These are phyloP conservation scores for Rhyacophila evoluta DNA, from an alignment of 2,888 invertebrate genomes.

Conservation along the genomic window DNA sequence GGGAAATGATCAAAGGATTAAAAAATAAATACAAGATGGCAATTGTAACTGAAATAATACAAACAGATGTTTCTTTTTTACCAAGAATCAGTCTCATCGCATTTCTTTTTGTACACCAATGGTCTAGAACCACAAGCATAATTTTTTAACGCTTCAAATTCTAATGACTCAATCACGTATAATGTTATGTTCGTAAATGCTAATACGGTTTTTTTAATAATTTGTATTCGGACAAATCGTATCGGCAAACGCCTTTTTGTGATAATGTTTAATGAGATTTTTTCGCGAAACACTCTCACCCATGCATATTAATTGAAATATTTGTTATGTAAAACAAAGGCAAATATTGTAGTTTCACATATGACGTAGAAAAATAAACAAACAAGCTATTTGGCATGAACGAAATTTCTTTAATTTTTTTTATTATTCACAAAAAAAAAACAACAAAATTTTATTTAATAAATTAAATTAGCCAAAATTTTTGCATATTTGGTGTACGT, in stretches of 20 bases:
- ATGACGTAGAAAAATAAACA: background rate
- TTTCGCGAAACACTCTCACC: background rate
- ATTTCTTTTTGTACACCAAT: background rate
- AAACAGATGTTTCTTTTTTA: too few relatives aligned
- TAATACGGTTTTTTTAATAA: background rate
- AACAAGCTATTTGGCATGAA: background rate
- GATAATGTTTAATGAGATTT: background rate
- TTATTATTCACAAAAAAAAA: too few relatives aligned
- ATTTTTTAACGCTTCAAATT: background rate
- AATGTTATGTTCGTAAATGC: background rate
- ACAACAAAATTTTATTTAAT: too few relatives aligned
- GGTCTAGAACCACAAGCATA: background rate
- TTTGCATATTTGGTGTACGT: too few relatives aligned
- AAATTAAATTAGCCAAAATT: too few relatives aligned
- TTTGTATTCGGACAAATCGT: background rate
- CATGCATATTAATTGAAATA: background rate
- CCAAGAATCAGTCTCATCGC: too few relatives aligned
- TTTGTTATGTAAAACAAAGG: background rate
- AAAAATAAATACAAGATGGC: too few relatives aligned
- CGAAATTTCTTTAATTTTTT: too few relatives aligned
- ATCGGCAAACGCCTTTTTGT: background rate
- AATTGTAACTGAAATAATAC: too few relatives aligned
- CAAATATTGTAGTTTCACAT: background rate
- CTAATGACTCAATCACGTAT: background rate
- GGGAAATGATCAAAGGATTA: too few relatives aligned